Percentiles rank a stretch among this genome's conserved stretches.
phyloP scores from a whole-genome alignment of 2,888 invertebrate genomes.

The Morpho achilles region DNA sequence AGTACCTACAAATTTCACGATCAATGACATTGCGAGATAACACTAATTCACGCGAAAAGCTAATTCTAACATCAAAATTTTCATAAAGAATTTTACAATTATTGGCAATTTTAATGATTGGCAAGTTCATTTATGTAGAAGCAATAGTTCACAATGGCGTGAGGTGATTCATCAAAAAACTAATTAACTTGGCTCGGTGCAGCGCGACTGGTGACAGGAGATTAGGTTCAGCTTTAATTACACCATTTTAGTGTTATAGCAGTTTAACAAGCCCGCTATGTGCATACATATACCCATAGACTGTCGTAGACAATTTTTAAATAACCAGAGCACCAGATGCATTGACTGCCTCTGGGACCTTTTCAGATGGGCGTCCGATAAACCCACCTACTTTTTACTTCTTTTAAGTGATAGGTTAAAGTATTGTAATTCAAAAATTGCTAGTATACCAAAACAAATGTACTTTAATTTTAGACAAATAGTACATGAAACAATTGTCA shows the following conservation, averaged over 20 bases:
- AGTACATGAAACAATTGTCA: background rate
- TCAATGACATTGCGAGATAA: no score
- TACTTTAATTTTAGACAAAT: no score
- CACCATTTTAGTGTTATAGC: constrained; percentile 44
- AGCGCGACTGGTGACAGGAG: constrained; percentile 57
- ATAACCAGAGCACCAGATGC: no score
- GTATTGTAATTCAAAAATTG: no score
- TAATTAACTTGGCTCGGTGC: constrained; percentile 35
- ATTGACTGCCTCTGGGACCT: no score
- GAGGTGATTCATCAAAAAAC: constrained; percentile 31
- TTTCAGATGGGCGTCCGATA: no score
- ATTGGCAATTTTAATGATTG: constrained; percentile 10
- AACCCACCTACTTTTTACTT: no score
- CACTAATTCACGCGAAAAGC: background rate
- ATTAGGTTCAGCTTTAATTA: constrained; percentile 72
- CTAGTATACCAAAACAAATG: no score
- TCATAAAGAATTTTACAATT: background rate
- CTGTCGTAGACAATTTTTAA: background rate
- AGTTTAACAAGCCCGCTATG: constrained; percentile 38
- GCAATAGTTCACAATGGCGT: constrained; percentile 22
- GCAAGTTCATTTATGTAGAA: constrained; percentile 18
- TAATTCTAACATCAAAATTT: background rate
- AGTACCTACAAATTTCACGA: no score
- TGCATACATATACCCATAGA: background rate
- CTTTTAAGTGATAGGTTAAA: no score